Evolutionary conservation across 1,140 invertebrate genomes (phyloP), one percentile per base, ranked within the genome.

Genomic region (Zaprionus kolodkinae): DNA sequence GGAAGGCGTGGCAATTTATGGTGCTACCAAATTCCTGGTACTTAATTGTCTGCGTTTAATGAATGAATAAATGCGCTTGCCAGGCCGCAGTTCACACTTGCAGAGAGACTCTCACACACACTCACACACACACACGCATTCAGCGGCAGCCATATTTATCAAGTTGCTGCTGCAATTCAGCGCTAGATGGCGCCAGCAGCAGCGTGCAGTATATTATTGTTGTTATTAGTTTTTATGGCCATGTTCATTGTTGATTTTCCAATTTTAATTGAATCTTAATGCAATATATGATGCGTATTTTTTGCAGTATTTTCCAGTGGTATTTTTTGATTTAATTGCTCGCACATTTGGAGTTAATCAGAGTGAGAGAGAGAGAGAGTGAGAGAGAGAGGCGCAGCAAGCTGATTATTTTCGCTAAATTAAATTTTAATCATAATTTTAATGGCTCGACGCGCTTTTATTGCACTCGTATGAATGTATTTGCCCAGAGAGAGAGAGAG

Each of bases 31-130:
- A 88, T 88, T 88, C 85, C 85, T 85, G 85, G 88, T 73, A 88
- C 85, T 88, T 88, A 88, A 88, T 88, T 88, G 85, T 88, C 85
- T 90, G 85, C 85, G 81, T 85, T 89, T 88, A 88, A 88, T 88
- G 85, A 88, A 88, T 88, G 85, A 88, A 81, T 88, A 79, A 89
- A 85, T 85, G 84, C 85, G 60, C 61, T 54, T 74, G 38, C 52
- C 63, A 38, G 30, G 10, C 54, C 59, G n/a, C 40, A 40, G 25
- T 45, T 17, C 36, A 45, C 52, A 30, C n/a, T 12, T 21, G 2
- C 21, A 21, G 21, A 21, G 21, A 21, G 21, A 21, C 21, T 21
- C 21, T 21, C 25, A 48, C 48, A 43, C 21, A 63, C 13, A 45
- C 40, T 9, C 40, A 45, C 7, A 63, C 13, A 45, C 40, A 15